Percentiles rank a stretch among this genome's conserved stretches.
Evolutionary conservation across 2,888 invertebrate genomes (phyloP).

Genomic region (Escarpia spicata): DNA sequence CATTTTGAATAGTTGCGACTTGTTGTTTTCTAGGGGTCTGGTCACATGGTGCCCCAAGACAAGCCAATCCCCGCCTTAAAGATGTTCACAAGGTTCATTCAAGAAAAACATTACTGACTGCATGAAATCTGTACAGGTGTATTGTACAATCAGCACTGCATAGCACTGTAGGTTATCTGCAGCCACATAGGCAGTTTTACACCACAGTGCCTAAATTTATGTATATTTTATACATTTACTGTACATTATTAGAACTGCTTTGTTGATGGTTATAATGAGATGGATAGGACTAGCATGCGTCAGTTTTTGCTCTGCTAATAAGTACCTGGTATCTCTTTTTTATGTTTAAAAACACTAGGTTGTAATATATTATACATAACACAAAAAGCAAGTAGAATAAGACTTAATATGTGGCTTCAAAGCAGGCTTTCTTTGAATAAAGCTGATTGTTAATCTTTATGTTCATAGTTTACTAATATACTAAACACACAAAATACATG

Average conservation of each 20-base stretch:
- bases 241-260: background rate
- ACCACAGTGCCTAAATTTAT: background rate
- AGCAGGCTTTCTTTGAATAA: background rate
- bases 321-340: background rate
- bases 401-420: background rate
- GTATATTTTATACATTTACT: background rate
- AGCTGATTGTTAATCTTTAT: background rate
- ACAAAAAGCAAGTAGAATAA: background rate
- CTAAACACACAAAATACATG: too few species aligned
- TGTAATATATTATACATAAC: background rate
- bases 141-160: background rate
- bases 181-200: background rate
- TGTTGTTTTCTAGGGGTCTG: conserved; percentile 57
- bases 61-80: conserved; percentile 59
- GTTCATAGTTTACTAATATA: background rate
- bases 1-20: background rate
- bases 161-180: background rate
- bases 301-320: background rate
- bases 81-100: conserved; percentile 59
- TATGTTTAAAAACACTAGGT: background rate
- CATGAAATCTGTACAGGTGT: background rate
- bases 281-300: background rate
- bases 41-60: conserved; percentile 66
- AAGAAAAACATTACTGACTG: conserved; percentile 14
- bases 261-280: background rate